Percentiles rank a stretch among this genome's conserved stretches.
phyloP scores from a whole-genome alignment of 92 coral and sea anemone genomes.

The Siderastrea siderea region DNA sequence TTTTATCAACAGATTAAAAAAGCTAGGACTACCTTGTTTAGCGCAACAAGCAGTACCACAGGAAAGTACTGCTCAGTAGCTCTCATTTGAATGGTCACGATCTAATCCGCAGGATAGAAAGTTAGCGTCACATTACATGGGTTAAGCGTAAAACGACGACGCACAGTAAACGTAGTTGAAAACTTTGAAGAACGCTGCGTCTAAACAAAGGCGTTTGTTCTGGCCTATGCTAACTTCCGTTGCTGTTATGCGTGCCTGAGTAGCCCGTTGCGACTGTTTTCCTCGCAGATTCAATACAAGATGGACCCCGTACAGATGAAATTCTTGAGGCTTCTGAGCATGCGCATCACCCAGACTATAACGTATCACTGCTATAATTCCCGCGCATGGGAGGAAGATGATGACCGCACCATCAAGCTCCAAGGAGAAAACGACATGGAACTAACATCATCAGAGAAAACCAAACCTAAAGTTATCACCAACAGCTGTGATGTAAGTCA shows the following conservation, averaged over 20 bases:
- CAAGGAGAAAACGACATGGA: slow-evolving; percentile 86
- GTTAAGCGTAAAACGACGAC: no score
- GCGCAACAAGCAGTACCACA: no score
- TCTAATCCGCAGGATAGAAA: no score
- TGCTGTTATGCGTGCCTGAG: not conserved
- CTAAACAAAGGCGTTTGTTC: not conserved
- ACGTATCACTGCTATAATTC: slow-evolving; percentile 92
- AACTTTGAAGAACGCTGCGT: no score
- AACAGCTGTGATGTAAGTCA: slow-evolving; percentile 82
- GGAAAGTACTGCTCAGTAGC: no score
- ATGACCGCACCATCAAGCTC: slow-evolving; percentile 78
- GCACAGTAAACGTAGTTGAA: no score
- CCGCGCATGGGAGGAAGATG: slow-evolving; percentile 60
- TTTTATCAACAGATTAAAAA: no score
- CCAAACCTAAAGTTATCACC: slow-evolving; percentile 48
- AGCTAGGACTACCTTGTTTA: no score
- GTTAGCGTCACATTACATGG: no score
- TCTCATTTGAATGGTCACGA: no score
- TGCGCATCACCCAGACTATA: slow-evolving; percentile 73
- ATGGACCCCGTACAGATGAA: slow-evolving; percentile 81
- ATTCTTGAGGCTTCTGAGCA: slow-evolving; percentile 85
- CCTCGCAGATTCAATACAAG: slow-evolving; percentile 64
- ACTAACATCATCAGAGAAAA: slow-evolving; percentile 48
- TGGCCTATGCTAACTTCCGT: not conserved
- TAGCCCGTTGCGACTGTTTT: not conserved